phyloP scores from a whole-genome alignment of 2,797 vertebrate genomes.

The Euthynnus affinis region DNA sequence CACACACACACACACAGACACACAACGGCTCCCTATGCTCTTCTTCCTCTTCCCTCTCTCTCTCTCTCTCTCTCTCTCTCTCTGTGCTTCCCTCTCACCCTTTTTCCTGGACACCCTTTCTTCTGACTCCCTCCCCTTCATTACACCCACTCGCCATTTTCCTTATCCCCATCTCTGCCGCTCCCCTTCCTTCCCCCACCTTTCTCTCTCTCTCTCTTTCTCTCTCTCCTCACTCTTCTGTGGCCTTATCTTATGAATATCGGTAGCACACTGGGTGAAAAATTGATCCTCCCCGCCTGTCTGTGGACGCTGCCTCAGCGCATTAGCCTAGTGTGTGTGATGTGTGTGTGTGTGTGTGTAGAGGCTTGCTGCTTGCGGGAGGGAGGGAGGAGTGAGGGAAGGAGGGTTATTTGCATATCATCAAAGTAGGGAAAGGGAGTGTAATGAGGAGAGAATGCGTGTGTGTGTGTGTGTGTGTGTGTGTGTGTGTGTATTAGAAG shows the following conservation, averaged over 20 bases:
- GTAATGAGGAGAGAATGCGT: constrained; percentile 78
- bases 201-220: constrained; percentile 24
- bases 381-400: constrained; percentile 51
- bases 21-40: constrained; percentile 25
- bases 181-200: constrained; percentile 52
- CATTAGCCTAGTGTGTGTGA: constrained; percentile 73
- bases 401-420: constrained; percentile 84
- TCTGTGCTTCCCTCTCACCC: constrained; percentile 58
- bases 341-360: constrained; percentile 60
- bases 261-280: constrained; percentile 85
- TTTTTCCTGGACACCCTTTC: constrained; percentile 60
- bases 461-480: constrained; percentile 53
- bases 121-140: constrained; percentile 37
- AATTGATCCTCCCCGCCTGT: constrained; percentile 86
- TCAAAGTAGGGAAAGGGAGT: constrained; percentile 84
- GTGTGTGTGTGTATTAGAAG: constrained; percentile 65
- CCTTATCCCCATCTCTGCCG: constrained; percentile 60
- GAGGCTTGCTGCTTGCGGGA: constrained; percentile 68
- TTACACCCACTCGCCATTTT: constrained; percentile 72
- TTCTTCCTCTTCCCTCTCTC: constrained; percentile 30
- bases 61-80: constrained; percentile 37
- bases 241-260: constrained; percentile 86
- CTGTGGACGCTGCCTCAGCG: constrained; percentile 82
- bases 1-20: background rate
- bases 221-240: constrained; percentile 60